A percentile compares a stretch with the other conserved stretches of the same genome.
Evolutionary conservation across 2,113 vertebrate species (phyloP).

Genomic region (Tragelaphus strepsiceros): DNA sequence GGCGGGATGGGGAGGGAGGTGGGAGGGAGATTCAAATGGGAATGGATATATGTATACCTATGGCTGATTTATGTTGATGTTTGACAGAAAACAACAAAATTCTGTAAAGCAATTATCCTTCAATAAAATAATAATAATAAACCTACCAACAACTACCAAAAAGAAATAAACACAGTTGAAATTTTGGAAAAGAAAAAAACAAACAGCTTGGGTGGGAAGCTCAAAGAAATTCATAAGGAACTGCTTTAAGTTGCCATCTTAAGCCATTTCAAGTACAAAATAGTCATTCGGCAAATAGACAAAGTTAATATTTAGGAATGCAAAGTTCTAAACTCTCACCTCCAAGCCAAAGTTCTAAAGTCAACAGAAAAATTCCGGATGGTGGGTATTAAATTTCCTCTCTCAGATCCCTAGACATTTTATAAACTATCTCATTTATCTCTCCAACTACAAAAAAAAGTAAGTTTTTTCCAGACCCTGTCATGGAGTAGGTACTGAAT

Average conservation of each 20-base stretch:
- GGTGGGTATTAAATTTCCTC: neutral
- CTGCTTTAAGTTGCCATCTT: neutral
- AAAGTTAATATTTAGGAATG: neutral
- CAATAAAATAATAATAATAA: neutral
- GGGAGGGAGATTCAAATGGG: neutral
- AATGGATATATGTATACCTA: neutral
- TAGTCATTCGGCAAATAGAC: neutral
- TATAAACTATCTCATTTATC: slow-evolving; percentile 35
- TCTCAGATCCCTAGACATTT: slow-evolving; percentile 12
- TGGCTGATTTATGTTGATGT: neutral
- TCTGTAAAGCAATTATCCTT: neutral
- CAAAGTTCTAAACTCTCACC: neutral
- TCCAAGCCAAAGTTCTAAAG: neutral
- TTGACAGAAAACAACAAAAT: neutral
- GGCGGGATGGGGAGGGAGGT: neutral
- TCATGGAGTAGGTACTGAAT: neutral
- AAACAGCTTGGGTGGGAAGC: neutral
- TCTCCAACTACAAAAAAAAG: neutral
- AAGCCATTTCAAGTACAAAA: neutral
- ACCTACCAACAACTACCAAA: neutral
- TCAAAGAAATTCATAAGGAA: neutral
- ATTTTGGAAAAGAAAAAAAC: neutral
- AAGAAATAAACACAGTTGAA: neutral
- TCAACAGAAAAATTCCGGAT: slow-evolving; percentile 28
- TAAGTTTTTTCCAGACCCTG: neutral